Evolutionary conservation across 2,888 invertebrate genomes (phyloP), one percentile per base, ranked within the genome.

Genomic region (Cryptocheilus praepositus): DNA sequence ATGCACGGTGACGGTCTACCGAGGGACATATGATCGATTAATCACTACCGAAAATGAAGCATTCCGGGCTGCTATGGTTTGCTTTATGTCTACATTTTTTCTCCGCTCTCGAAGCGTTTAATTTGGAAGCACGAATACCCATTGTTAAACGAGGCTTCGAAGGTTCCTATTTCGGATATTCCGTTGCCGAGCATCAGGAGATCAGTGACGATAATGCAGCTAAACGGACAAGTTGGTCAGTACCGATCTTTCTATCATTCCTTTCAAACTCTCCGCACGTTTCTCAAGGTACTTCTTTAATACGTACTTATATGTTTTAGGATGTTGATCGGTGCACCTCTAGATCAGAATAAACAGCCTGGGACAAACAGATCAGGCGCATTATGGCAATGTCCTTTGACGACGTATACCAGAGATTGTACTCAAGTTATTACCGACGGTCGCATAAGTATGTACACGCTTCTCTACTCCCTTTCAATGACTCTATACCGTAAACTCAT

Each of bases 241-340:
- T 56, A 7, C 11, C 18, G 18, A 56, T 19, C 15, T 2, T 36
- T 45, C n/a, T 22, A 15, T 16, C 5, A 16, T 46, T 21, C 18
- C 3, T 16, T 46, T n/a, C n/a, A n/a, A n/a, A n/a, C n/a, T n/a
- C n/a, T n/a, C n/a, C n/a, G n/a, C n/a, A n/a, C n/a, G n/a, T n/a
- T n/a, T n/a, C n/a, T n/a, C n/a, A n/a, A n/a, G n/a, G n/a, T n/a
- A n/a, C n/a, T n/a, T n/a, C n/a, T n/a, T n/a, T n/a, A n/a, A n/a
- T n/a, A n/a, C n/a, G n/a, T 25, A 25, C 25, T 25, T 70, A 86
- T 85, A 81, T 76, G 76, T 91, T 91, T 5, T 90, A 96, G 97
- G 95, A 91, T 96, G 82, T 89, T 98, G 77, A 95, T 98, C 8
- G 98, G 98, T 64, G 98, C 98, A 19, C 98, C 98, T 0, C 89